Conservation (phyloP, 2,797 vertebrate species). For the Lepus townsendii region DNA sequence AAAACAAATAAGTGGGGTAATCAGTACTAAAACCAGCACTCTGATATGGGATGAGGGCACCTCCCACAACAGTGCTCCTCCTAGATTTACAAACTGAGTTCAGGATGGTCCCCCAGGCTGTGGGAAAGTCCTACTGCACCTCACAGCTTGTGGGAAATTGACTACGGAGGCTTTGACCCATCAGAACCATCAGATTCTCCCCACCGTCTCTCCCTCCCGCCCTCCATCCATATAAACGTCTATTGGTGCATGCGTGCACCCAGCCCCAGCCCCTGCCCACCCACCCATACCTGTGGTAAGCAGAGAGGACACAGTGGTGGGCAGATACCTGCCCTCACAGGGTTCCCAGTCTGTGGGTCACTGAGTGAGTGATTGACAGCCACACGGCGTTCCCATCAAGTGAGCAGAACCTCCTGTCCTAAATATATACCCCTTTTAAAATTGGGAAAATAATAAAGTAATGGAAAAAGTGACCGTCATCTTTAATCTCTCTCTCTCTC, state of each 20-base stretch:
- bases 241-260: not conserved
- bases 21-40: too few species aligned
- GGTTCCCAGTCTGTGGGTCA: not conserved
- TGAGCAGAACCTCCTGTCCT: not conserved
- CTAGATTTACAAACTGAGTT: not conserved
- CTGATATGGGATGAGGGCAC: too few species aligned
- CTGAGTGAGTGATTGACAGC: not conserved
- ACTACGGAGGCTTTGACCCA: not conserved
- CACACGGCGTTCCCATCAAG: not conserved
- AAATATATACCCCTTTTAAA: not conserved
- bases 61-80: too few species aligned
- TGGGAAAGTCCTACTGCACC: not conserved
- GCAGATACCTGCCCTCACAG: not conserved
- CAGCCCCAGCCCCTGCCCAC: too few species aligned
- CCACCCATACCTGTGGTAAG: not conserved
- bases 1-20: too few species aligned
- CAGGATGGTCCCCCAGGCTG: not conserved
- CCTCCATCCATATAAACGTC: not conserved
- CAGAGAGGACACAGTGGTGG: not conserved
- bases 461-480: not conserved
- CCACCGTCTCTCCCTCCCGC: accelerated
- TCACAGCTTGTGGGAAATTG: too few species aligned
- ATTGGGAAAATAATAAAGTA: not conserved
- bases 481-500: not conserved
- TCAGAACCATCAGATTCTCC: not conserved